These are phyloP conservation scores for Sebastes minor DNA, from an alignment of 2,797 vertebrate genomes.

Conservation along the genomic window DNA sequence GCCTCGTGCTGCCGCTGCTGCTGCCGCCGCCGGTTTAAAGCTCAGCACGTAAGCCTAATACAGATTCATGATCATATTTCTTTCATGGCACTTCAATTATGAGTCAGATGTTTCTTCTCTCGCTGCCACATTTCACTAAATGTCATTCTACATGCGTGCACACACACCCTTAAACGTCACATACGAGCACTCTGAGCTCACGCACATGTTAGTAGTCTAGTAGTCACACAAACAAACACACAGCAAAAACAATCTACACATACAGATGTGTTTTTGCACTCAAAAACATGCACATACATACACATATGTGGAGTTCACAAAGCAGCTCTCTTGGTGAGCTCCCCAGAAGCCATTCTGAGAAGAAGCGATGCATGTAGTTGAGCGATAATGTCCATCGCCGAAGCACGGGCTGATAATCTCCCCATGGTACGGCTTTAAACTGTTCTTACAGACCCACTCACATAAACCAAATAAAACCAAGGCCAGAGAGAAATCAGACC, in stretches of 20 bases:
- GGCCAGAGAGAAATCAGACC: constrained; percentile 65
- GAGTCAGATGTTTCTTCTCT: constrained; percentile 79
- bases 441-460: constrained; percentile 71
- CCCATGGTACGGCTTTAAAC: constrained; percentile 68
- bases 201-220: background rate
- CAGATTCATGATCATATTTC: constrained; percentile 77
- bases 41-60: constrained; percentile 60
- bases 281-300: background rate
- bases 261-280: background rate
- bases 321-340: constrained; percentile 63
- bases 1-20: constrained; percentile 34
- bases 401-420: constrained; percentile 74
- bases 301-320: constrained; percentile 28
- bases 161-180: constrained; percentile 49
- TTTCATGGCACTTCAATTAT: constrained; percentile 82
- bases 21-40: constrained; percentile 47
- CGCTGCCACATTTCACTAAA: constrained; percentile 73
- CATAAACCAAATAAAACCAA: constrained; percentile 69
- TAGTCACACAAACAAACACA: constrained; percentile 9
- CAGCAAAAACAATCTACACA: constrained; percentile 3
- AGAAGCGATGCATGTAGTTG: constrained; percentile 75
- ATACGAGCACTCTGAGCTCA: constrained; percentile 1
- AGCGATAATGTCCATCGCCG: constrained; percentile 75
- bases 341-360: constrained; percentile 69
- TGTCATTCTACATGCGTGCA: constrained; percentile 76